A percentile compares a stretch with the other conserved stretches of the same genome.
Evolutionary conservation across 2,113 vertebrate genomes (phyloP).

Genomic region (Silurus glanis): DNA sequence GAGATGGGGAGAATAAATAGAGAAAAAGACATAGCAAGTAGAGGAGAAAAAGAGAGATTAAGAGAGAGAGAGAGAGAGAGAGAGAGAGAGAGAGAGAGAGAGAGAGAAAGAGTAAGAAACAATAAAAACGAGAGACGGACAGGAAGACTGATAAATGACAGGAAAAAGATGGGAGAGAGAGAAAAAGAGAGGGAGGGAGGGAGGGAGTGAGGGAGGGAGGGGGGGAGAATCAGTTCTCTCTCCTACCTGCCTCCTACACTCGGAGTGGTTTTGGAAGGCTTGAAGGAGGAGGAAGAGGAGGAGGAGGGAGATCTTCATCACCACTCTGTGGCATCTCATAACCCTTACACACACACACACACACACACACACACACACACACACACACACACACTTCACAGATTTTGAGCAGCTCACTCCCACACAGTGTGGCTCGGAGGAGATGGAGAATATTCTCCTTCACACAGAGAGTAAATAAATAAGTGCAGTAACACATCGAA

Average conservation of each 20-base stretch:
- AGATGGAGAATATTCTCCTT: conserved; percentile 4
- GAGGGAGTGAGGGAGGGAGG: background rate
- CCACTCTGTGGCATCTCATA: conserved; percentile 38
- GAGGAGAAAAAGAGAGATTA: background rate
- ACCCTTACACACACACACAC: conserved; percentile 2
- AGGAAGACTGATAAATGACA: background rate
- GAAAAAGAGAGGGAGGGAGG: background rate
- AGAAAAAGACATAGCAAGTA: background rate
- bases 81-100: background rate
- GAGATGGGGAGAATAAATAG: background rate
- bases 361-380: background rate
- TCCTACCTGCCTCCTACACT: conserved; percentile 49
- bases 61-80: background rate
- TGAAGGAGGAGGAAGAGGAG: conserved; percentile 46
- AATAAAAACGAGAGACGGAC: no score
- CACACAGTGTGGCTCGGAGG: conserved; percentile 21
- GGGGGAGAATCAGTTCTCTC: conserved; percentile 7
- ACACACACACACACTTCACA: background rate
- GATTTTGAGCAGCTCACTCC: conserved; percentile 31
- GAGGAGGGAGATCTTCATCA: conserved; percentile 41
- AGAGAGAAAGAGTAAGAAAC: background rate
- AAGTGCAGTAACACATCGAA: background rate
- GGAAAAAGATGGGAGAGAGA: background rate
- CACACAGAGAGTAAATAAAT: conserved; percentile 8
- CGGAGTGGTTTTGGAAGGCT: conserved; percentile 27